Percentiles rank a stretch among this genome's conserved stretches.
Conservation (phyloP, 2,797 vertebrate genomes). For the Pipistrellus pygmaeus region DNA sequence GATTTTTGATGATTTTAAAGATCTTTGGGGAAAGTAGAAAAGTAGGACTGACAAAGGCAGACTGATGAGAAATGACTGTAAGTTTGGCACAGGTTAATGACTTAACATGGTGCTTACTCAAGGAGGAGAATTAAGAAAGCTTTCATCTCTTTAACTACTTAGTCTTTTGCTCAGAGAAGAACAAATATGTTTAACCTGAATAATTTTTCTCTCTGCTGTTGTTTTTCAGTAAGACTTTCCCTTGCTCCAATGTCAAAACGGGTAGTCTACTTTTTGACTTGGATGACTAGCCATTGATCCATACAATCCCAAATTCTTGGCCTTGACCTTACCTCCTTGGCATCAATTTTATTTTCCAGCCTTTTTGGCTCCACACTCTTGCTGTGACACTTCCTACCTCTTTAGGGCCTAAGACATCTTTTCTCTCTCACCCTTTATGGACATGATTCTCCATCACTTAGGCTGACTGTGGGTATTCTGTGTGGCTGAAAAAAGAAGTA, state of each 20-base stretch:
- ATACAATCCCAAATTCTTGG: not conserved
- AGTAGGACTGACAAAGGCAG: not conserved
- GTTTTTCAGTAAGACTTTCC: not conserved
- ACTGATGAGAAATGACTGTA: not conserved
- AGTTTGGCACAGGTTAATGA: not conserved
- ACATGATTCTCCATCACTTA: slow-evolving; percentile 7
- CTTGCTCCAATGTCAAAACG: not conserved
- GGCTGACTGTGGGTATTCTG: not conserved
- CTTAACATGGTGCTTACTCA: not conserved
- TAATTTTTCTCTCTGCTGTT: not conserved
- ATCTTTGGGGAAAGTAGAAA: not conserved
- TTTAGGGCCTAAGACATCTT: not conserved
- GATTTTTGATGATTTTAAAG: not conserved
- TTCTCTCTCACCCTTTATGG: not conserved
- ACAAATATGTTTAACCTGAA: not conserved
- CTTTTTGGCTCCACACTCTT: slow-evolving; percentile 14
- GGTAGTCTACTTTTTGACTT: not conserved
- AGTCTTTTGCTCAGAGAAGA: not conserved
- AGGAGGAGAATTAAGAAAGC: not conserved
- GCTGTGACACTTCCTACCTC: not conserved
- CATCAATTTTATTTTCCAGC: not conserved
- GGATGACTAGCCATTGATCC: not conserved
- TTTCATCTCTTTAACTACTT: not conserved
- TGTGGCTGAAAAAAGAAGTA: slow-evolving; percentile 31
- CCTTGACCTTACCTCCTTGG: not conserved